Conservation (phyloP, 1,140 invertebrate genomes). For the Mercenaria mercenaria region DNA sequence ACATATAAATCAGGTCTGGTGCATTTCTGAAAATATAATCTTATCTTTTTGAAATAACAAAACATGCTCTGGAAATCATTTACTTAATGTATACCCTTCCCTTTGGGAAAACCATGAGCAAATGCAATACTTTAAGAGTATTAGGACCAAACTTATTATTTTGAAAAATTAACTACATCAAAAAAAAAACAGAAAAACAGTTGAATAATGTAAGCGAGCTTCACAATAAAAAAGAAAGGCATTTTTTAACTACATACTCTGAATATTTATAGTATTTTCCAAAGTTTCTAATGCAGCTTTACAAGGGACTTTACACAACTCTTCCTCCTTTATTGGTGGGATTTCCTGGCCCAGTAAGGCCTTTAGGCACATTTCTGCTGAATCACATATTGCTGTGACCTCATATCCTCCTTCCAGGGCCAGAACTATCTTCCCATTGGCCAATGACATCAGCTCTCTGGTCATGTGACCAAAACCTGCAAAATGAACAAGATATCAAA, state of each 20-base stretch:
- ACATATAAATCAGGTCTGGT: no score
- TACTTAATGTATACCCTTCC: no score
- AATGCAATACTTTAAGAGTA: no score
- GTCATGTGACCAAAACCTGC: conserved; percentile 97
- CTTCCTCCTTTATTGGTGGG: conserved; percentile 91
- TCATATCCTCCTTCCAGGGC: conserved; percentile 94
- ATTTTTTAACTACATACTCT: conserved; percentile 90
- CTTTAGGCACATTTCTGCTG: conserved; percentile 97
- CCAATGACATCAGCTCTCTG: conserved; percentile 95
- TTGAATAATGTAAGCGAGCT: no score
- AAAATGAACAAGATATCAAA: conserved; percentile 54
- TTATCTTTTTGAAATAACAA: no score
- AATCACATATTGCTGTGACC: conserved; percentile 97
- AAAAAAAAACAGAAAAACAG: no score
- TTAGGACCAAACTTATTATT: no score
- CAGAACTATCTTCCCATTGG: conserved; percentile 92
- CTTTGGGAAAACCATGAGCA: no score
- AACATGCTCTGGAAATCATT: no score
- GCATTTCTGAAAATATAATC: no score
- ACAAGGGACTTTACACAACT: conserved; percentile 92
- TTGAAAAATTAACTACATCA: no score
- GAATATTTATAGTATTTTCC: conserved; percentile 95
- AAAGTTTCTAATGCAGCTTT: conserved; percentile 95
- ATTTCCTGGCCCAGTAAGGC: conserved; percentile 91
- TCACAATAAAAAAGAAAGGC: no score